Percentiles rank a stretch among this genome's conserved stretches.
Evolutionary conservation across 2,888 invertebrate species (phyloP).

Genomic region (Tenthredo scrophulariae): DNA sequence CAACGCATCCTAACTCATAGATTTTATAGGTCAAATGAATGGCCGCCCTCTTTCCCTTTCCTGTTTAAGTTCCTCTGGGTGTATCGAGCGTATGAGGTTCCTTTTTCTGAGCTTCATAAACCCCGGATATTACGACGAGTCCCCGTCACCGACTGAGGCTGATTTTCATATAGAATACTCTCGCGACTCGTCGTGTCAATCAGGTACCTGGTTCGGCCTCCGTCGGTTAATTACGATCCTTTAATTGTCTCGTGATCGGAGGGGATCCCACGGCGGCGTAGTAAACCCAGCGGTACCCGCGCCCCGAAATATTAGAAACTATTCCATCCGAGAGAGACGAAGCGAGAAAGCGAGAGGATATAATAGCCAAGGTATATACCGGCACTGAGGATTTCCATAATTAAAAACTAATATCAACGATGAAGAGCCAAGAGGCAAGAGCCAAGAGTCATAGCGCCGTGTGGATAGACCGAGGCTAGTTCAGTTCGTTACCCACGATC

Average conservation of each 20-base stretch:
- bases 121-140: constrained; percentile 58
- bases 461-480: background rate
- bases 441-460: constrained; percentile 5
- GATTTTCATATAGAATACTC: constrained; percentile 50
- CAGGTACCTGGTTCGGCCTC: constrained; percentile 55
- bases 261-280: constrained; percentile 54
- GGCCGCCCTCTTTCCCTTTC: constrained; percentile 15
- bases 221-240: constrained; percentile 57
- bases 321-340: constrained; percentile 13
- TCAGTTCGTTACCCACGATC: constrained; percentile 46
- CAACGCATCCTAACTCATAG: constrained; percentile 29
- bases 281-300: constrained; percentile 50
- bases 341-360: background rate
- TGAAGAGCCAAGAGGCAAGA: background rate
- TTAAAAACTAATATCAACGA: constrained; percentile 52
- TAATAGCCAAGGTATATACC: constrained; percentile 19
- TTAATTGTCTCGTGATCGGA: constrained; percentile 62
- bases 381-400: constrained; percentile 53
- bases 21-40: constrained; percentile 43
- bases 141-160: constrained; percentile 39
- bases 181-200: constrained; percentile 61
- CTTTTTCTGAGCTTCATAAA: constrained; percentile 54
- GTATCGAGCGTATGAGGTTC: background rate
- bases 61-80: background rate
- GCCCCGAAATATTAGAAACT: constrained; percentile 24